phyloP scores from a whole-genome alignment of 1,140 invertebrate genomes.

The Lepidurus packardi region DNA sequence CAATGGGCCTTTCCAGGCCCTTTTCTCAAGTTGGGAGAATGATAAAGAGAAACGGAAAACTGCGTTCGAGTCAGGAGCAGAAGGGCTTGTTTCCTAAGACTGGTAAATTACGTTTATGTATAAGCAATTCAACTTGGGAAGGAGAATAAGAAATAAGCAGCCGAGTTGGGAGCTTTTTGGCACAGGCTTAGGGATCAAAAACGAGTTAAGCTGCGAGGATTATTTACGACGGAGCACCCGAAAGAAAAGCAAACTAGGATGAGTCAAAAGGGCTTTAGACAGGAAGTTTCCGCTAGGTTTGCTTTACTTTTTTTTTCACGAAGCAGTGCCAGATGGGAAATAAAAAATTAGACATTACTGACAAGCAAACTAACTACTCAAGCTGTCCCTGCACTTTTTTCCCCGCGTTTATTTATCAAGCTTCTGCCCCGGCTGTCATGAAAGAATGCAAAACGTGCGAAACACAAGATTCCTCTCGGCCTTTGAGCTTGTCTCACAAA shows the following conservation, averaged over 20 bases:
- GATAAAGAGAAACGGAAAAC: background rate
- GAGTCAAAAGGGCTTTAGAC: background rate
- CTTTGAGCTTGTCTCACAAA: background rate
- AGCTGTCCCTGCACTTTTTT: background rate
- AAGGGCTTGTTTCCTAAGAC: background rate
- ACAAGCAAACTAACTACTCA: conserved; percentile 2
- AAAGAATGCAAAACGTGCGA: background rate
- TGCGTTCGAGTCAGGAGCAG: background rate
- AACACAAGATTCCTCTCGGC: too few relatives aligned
- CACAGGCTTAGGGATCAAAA: conserved; percentile 6
- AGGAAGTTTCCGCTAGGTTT: background rate
- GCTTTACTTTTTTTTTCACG: background rate
- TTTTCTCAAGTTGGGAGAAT: background rate
- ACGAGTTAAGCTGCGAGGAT: background rate
- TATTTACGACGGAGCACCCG: conserved; percentile 4
- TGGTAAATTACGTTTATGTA: background rate
- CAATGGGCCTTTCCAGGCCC: background rate
- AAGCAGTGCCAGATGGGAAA: conserved; percentile 18
- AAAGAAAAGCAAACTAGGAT: background rate
- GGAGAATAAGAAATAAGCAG: background rate
- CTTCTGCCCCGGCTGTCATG: background rate
- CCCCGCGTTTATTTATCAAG: background rate
- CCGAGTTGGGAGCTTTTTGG: background rate
- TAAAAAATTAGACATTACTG: background rate
- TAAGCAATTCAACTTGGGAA: background rate